Evolutionary conservation across 2,888 invertebrate genomes (phyloP), one percentile per base, ranked within the genome.

Genomic region (Apomyelois bistriatella): DNA sequence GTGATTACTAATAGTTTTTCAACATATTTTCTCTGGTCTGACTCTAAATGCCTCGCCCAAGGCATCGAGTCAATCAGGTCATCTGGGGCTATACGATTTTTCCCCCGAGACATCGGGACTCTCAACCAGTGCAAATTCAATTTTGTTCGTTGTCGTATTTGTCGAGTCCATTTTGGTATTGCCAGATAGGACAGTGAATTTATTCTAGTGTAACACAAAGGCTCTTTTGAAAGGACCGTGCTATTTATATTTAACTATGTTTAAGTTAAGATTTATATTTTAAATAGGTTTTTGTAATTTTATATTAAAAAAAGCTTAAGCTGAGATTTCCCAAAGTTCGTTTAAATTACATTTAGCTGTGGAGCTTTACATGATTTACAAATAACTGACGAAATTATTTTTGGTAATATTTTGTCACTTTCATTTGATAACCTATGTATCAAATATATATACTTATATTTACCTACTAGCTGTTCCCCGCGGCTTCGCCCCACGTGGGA

Each of bases 121-220:
- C 61, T 70, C 63, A 66, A 50, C 52, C 70, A 70, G 72, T 70
- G 75, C 75, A 77, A 84, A 84, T 83, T 84, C 79, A 84, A 84
- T 84, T 84, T 79, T 68, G 68, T 76, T 72, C 71, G 72, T 73
- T 76, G 68, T 75, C 76, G 77, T 75, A 79, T 81, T 82, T 76
- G 74, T 68, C 63, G 71, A 69, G 74, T 77, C 76, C 72, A 78
- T 82, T 81, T 77, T 72, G 71, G 72, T 76, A 76, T 80, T 78
- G 72, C 69, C 60, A 68, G 72, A 75, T 74, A 76, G 68, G 59
- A 59, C 62, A 72, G 63, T 70, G 65, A 67, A 72, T 75, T 77
- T 74, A 70, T 66, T 64, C 60, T 30, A 16, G 49, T 57, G 30
- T 57, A 58, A 60, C 62, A 65, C 61, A 65, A 64, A 69, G 59